Evolutionary conservation across 2,113 vertebrate genomes (phyloP), one percentile per base, ranked within the genome.

Genomic region (Dunckerocampus dactyliophorus): DNA sequence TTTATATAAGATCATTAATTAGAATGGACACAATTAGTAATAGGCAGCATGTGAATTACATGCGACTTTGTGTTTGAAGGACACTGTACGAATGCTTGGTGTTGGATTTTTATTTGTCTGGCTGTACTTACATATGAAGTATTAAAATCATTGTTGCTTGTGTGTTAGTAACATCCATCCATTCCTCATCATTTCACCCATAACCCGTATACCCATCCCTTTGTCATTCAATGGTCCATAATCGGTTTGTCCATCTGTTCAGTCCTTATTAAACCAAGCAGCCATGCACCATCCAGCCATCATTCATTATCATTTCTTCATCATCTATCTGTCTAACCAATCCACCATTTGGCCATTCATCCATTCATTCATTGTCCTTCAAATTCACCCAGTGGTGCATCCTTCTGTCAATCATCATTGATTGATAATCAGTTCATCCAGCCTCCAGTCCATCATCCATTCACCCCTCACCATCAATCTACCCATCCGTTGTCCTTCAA

Each of bases 11-110:
- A 22, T 12, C 16, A 53, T 67, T 66, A 11, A 67, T 52, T 39
- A 55, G 49, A 28, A 16, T 14, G 53, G 21, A 60, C 47, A 54
- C 47, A 47, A 43, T 66, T 47, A 37, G 62, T 50, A 43, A 54
- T 20, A 62, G 31, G 47, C 45, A 48, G 51, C 70, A 64, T 72
- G 63, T 59, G 31, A 67, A 67, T 39, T 61, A 15, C 39, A 63
- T 66, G 51, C 52, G 24, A 77, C 45, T 72, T 69, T 19, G 15
- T 5, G 5, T 28, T 28, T 28, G n/a, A 42, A 7, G 20, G 16
- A 17, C 6, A n/a, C n/a, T n/a, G n/a, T n/a, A n/a, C n/a, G n/a
- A n/a, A n/a, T n/a, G n/a, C n/a, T n/a, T 17, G 15, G 6, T 28
- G 21, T 24, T 51, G 49, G 21, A 24, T 51, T 51, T 15, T 21